These are phyloP conservation scores for Siniperca chuatsi DNA, from an alignment of 2,113 vertebrate genomes.

Conservation along the genomic window DNA sequence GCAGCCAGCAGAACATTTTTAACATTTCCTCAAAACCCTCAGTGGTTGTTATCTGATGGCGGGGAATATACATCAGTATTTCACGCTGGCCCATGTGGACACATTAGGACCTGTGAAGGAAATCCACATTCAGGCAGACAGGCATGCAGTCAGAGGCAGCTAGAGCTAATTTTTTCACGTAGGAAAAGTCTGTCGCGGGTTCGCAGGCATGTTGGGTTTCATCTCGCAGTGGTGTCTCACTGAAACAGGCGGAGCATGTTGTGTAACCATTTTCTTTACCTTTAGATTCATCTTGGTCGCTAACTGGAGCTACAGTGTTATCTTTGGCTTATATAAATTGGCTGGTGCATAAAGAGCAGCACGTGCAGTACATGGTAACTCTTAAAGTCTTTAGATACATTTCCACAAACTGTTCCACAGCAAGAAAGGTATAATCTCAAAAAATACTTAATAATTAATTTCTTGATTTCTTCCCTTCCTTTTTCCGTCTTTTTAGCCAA, in stretches of 20 bases:
- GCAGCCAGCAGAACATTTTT: conserved; percentile 71
- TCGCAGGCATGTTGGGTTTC: conserved; percentile 57
- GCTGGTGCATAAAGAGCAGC: neutral
- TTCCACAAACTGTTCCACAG: conserved; percentile 18
- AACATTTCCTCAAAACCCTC: conserved; percentile 75
- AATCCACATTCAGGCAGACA: conserved; percentile 70
- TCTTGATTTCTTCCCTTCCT: neutral
- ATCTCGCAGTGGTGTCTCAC: conserved; percentile 21
- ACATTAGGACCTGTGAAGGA: conserved; percentile 66
- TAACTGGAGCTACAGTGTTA: conserved; percentile 9
- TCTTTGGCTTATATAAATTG: conserved; percentile 13
- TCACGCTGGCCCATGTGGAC: conserved; percentile 68
- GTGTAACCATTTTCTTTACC: conserved; percentile 30
- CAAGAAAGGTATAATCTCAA: neutral
- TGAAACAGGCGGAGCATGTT: conserved; percentile 22
- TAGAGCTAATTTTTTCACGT: conserved; percentile 54
- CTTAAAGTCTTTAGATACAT: neutral
- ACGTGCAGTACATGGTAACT: neutral
- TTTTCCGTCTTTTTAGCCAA: conserved; percentile 28
- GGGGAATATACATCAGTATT: conserved; percentile 65
- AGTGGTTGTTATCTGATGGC: conserved; percentile 72
- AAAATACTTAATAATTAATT: conserved; percentile 17
- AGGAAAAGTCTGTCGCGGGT: conserved; percentile 49
- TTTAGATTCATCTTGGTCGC: conserved; percentile 20
- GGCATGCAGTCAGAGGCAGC: conserved; percentile 56